A percentile compares a stretch with the other conserved stretches of the same genome.
These are phyloP conservation scores for Anisognathus igniventris DNA, from an alignment of 2,797 vertebrate genomes.

Conservation along the genomic window DNA sequence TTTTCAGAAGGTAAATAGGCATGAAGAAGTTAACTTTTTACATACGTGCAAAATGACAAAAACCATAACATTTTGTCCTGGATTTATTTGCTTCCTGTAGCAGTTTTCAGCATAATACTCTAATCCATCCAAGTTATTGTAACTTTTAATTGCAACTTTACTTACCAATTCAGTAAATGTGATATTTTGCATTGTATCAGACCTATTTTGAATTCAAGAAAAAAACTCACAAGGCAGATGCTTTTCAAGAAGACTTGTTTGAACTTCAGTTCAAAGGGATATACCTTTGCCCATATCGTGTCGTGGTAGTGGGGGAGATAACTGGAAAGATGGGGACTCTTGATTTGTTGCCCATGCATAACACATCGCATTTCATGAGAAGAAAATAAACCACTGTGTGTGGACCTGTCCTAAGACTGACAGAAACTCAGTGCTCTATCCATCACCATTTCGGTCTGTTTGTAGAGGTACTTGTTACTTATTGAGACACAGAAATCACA, in stretches of 20 bases:
- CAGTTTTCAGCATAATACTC: background rate
- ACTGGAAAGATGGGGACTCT: background rate
- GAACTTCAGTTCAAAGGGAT: background rate
- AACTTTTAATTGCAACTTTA: constrained; percentile 34
- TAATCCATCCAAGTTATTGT: constrained; percentile 20
- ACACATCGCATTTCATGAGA: background rate
- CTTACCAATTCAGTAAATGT: background rate
- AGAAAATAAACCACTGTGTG: background rate
- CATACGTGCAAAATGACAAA: background rate
- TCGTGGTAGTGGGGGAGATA: background rate
- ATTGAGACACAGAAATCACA: background rate
- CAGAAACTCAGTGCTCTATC: background rate
- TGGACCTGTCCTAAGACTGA: background rate
- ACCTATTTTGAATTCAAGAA: background rate
- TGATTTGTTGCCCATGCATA: background rate
- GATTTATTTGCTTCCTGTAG: background rate
- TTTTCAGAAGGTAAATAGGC: constrained; percentile 84
- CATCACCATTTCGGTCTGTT: background rate
- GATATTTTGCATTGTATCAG: background rate
- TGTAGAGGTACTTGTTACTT: background rate
- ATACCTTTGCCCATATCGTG: background rate
- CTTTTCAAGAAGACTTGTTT: background rate
- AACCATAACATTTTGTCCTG: background rate
- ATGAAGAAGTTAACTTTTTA: background rate
- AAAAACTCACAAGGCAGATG: background rate